phyloP scores from a whole-genome alignment of 2,888 invertebrate species.

The Lithosia quadra region DNA sequence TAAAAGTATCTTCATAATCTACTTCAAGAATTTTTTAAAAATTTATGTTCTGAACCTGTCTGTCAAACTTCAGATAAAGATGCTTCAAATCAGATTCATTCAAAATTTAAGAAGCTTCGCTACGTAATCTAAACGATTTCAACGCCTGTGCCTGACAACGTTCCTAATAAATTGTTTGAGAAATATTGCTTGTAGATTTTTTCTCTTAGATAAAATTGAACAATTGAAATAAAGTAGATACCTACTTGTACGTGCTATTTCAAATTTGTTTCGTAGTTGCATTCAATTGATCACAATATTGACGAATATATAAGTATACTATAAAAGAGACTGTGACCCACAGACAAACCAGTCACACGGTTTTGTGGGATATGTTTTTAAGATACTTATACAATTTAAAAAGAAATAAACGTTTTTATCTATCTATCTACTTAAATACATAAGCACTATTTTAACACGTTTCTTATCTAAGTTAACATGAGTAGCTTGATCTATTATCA shows the following conservation, averaged over 20 bases:
- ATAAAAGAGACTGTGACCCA: neutral
- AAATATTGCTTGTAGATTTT: neutral
- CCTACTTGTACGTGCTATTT: neutral
- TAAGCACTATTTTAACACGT: no score
- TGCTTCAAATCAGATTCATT: neutral
- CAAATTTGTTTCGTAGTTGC: neutral
- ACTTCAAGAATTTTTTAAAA: neutral
- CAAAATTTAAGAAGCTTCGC: neutral
- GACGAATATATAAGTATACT: no score
- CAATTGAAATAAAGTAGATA: neutral
- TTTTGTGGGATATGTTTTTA: no score
- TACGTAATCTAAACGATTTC: slow-evolving; percentile 3
- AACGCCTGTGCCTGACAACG: slow-evolving; percentile 1
- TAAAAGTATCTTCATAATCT: neutral
- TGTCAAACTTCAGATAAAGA: neutral
- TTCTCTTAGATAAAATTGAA: neutral
- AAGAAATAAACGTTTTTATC: no score
- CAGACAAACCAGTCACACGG: no score
- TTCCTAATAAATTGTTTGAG: neutral
- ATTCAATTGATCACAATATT: neutral
- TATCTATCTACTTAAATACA: no score
- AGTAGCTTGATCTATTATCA: no score
- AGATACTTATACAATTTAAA: no score
- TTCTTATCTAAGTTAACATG: no score
- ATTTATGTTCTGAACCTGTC: neutral